Evolutionary conservation across 2,888 invertebrate species (phyloP).

Genomic region (Thymelicus sylvestris): DNA sequence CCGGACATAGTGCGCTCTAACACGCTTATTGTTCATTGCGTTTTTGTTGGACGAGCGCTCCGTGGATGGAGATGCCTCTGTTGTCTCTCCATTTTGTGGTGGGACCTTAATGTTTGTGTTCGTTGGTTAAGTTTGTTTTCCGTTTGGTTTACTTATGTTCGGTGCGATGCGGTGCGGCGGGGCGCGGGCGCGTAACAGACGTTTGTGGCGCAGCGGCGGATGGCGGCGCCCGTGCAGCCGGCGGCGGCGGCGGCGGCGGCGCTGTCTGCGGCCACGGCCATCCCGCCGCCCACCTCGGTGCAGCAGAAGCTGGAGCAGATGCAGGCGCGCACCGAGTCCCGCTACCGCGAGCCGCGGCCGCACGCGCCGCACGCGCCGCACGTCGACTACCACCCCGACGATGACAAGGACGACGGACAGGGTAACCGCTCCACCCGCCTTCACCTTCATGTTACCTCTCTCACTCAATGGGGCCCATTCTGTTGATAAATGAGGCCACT

Average conservation of each 20-base stretch:
- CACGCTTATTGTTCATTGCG: too few relatives aligned
- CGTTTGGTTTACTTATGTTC: slow-evolving; percentile 1
- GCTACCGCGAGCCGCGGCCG: slow-evolving; percentile 58
- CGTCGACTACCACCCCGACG: slow-evolving; percentile 58
- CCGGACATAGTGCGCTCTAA: too few relatives aligned
- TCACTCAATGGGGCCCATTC: too few relatives aligned
- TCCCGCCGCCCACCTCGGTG: slow-evolving; percentile 78
- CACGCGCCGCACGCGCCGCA: slow-evolving; percentile 39
- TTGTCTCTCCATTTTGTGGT: too few relatives aligned
- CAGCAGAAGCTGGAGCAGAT: slow-evolving; percentile 78
- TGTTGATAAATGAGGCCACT: too few relatives aligned
- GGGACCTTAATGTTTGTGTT: slow-evolving; percentile 1
- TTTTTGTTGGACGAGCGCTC: too few relatives aligned
- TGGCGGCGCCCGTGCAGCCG: slow-evolving; percentile 79
- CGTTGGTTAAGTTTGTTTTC: not conserved
- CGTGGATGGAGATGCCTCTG: too few relatives aligned
- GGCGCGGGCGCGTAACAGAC: slow-evolving; percentile 55
- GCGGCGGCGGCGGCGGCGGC: slow-evolving; percentile 80
- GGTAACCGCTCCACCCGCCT: slow-evolving; percentile 45
- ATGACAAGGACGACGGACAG: slow-evolving; percentile 65
- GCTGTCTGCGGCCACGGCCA: slow-evolving; percentile 78
- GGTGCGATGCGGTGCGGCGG: slow-evolving; percentile 17
- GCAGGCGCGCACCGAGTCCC: slow-evolving; percentile 72
- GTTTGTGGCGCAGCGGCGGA: slow-evolving; percentile 79
- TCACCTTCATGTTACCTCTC: too few relatives aligned